Conservation (phyloP, 2,888 invertebrate species). For the Ochlodes sylvanus region DNA sequence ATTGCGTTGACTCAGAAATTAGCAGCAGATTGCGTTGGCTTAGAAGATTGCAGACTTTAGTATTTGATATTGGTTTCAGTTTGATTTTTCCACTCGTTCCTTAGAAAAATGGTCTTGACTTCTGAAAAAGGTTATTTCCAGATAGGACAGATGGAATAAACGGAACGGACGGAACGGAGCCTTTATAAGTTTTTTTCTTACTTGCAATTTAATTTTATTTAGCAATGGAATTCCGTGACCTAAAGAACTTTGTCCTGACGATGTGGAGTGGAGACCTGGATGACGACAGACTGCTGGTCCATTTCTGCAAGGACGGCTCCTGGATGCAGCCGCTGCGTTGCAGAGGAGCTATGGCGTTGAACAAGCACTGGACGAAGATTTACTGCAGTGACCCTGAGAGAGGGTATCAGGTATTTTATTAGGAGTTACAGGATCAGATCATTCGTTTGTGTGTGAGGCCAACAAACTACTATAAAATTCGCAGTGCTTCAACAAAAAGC, state of each 20-base stretch:
- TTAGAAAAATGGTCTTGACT: too few species aligned
- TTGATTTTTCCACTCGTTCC: too few species aligned
- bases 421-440: neutral
- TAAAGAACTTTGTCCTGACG: conserved; percentile 88
- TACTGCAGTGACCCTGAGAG: conserved; percentile 89
- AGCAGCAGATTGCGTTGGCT: too few species aligned
- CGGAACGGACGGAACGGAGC: too few species aligned
- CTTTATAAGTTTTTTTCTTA: too few species aligned
- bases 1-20: too few species aligned
- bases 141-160: too few species aligned
- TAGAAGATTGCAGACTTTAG: too few species aligned
- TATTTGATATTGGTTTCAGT: too few species aligned
- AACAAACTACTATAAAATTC: too few species aligned
- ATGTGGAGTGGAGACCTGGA: conserved; percentile 94
- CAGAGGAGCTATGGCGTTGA: conserved; percentile 89
- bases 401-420: conserved; percentile 81
- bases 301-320: conserved; percentile 83
- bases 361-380: conserved; percentile 86
- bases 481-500: too few species aligned
- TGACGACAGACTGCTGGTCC: conserved; percentile 88
- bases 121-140: too few species aligned
- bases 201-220: conserved; percentile 50
- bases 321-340: conserved; percentile 85
- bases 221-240: conserved; percentile 89
- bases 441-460: neutral